Conservation (phyloP, 2,113 vertebrate genomes). For the Chaenogobius annularis region DNA sequence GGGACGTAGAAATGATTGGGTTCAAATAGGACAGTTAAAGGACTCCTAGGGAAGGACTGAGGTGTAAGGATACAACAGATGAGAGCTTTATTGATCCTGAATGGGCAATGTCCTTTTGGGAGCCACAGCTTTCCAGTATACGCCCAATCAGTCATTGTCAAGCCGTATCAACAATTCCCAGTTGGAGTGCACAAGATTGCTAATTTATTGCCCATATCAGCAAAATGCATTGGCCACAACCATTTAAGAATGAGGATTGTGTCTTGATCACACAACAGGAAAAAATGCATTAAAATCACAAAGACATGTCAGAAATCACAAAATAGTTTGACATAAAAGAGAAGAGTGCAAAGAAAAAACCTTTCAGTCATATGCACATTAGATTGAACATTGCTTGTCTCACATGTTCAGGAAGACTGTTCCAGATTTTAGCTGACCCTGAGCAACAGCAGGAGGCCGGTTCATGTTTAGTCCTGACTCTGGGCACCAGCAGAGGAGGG, state of each 20-base stretch:
- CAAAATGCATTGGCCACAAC: neutral
- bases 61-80: conserved; percentile 5
- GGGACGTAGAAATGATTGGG: conserved; percentile 48
- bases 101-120: conserved; percentile 2
- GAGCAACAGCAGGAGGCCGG: too few species aligned
- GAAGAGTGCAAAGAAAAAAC: too few species aligned
- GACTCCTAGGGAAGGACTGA: conserved; percentile 14
- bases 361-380: too few species aligned
- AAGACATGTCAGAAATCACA: too few species aligned
- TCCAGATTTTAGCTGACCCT: too few species aligned
- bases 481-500: too few species aligned
- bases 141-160: conserved; percentile 1
- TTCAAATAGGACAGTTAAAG: conserved; percentile 47
- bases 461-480: too few species aligned
- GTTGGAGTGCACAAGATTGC: neutral
- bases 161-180: neutral
- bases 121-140: conserved; percentile 15
- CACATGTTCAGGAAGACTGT: too few species aligned
- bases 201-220: neutral
- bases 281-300: too few species aligned
- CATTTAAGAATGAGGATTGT: neutral
- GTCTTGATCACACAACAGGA: too few species aligned
- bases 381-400: too few species aligned
- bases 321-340: too few species aligned
- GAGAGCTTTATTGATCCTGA: conserved; percentile 30